Evolutionary conservation across 2,797 vertebrate genomes (phyloP).

Genomic region (Tapirus indicus): DNA sequence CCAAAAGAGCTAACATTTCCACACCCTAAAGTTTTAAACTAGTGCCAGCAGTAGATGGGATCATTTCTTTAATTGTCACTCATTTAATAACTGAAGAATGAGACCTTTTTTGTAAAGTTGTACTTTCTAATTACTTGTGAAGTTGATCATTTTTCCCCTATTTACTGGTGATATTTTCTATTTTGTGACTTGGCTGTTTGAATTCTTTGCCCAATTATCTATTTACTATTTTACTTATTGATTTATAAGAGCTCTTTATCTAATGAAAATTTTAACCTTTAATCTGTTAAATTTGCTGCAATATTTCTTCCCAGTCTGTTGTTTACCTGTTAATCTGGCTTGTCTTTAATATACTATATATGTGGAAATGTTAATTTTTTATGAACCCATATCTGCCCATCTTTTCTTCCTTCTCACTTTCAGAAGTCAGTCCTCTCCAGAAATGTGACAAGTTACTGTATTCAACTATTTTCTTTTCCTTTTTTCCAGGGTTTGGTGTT

Average conservation of each 20-base stretch:
- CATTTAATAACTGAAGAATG: neutral
- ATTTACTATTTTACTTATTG: neutral
- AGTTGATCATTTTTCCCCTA: neutral
- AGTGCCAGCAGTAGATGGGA: too few species aligned
- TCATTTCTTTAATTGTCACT: neutral
- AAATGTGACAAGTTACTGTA: neutral
- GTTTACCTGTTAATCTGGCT: neutral
- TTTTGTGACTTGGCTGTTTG: neutral
- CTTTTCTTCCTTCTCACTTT: conserved; percentile 12
- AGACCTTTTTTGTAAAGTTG: neutral
- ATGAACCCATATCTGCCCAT: neutral
- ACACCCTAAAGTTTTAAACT: neutral
- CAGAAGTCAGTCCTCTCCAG: neutral
- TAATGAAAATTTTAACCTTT: neutral
- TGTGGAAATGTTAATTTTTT: neutral
- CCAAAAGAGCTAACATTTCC: neutral
- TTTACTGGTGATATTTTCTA: neutral
- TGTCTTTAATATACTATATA: neutral
- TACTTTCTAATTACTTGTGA: neutral
- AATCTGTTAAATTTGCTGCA: neutral
- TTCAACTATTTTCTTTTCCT: neutral
- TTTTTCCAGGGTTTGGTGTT: neutral
- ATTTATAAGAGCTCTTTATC: neutral
- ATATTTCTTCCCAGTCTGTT: neutral
- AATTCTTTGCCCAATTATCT: neutral